Percentiles rank a stretch among this genome's conserved stretches.
These are phyloP conservation scores for Drosophila virilis DNA, from an alignment of 1,140 invertebrate genomes.

Conservation along the genomic window DNA sequence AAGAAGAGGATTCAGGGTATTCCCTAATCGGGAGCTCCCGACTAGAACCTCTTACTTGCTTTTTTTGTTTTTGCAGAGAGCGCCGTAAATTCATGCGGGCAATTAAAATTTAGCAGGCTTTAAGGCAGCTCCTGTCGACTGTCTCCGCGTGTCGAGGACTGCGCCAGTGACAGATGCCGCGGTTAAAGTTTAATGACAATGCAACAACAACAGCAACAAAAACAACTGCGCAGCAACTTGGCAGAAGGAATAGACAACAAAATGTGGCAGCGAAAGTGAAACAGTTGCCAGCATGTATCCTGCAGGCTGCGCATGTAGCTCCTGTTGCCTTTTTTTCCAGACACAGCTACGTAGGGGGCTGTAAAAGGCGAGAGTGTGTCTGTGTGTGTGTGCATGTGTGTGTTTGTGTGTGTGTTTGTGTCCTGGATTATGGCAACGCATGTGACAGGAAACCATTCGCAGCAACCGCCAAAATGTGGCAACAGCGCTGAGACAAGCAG, in stretches of 20 bases:
- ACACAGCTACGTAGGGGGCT: background rate
- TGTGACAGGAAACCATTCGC: conserved; percentile 77
- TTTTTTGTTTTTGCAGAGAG: conserved; percentile 13
- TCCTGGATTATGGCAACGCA: conserved; percentile 63
- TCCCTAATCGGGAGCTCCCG: no score
- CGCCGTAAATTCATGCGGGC: conserved; percentile 58
- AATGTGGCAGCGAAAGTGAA: conserved; percentile 69
- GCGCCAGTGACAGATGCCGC: conserved; percentile 68
- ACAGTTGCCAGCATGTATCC: conserved; percentile 68
- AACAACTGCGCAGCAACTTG: conserved; percentile 22
- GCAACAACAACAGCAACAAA: conserved; percentile 26
- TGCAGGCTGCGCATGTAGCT: conserved; percentile 57
- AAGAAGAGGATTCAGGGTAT: no score
- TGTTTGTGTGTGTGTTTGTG: conserved; percentile 47
- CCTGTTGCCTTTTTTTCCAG: conserved; percentile 49
- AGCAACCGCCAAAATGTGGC: conserved; percentile 78
- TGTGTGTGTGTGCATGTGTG: background rate
- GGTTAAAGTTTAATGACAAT: conserved; percentile 78
- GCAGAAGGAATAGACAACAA: conserved; percentile 24
- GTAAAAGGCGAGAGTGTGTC: no score
- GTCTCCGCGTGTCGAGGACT: conserved; percentile 17
- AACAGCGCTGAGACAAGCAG: conserved; percentile 45
- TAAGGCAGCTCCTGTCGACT: conserved; percentile 49
- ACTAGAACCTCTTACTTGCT: no score
- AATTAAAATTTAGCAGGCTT: conserved; percentile 81